Evolutionary conservation across 2,113 vertebrate species (phyloP), one percentile per base, ranked within the genome.

Genomic region (Poecile atricapillus): DNA sequence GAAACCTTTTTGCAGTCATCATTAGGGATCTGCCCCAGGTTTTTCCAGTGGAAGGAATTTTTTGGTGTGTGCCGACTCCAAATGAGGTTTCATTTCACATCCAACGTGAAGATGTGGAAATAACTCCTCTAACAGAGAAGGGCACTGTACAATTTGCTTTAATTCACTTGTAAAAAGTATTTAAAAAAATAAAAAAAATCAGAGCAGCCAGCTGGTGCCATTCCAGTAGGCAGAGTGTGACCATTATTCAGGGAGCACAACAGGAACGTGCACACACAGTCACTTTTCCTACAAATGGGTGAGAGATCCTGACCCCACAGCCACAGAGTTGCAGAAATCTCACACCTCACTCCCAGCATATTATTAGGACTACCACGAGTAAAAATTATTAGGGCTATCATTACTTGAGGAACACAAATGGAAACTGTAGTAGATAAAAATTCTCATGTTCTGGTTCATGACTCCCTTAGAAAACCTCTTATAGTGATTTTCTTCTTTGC

Each of bases 381-480:
- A 93, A 82, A 94, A 97, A 94, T 90, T 41, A 39, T 39, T 39
- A 39, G 39, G 39, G 39, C 39, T 39, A 63, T 31, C 86, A 65
- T 93, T 93, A 75, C 93, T 96, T 94, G 92, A 97, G 84, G 87
- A 96, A 93, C 74, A 79, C 43, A 47, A 35, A 44, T 94, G 90
- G 95, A 96, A 87, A 83, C 69, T 89, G 44, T 16, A 94, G 70
- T 81, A 94, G 78, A 86, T 94, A 93, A 96, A 95, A 95, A 89
- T 81, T 91, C 80, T 95, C 43, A 60, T 59, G 21, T 96, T 60
- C 73, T 83, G 4, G 17, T 82, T 80, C 67, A 31, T 58, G 67
- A 55, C 64, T 93, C 55, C 58, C 76, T 67, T 76, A 62, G 37
- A n/a, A n/a, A n/a, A n/a, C n/a, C 59, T 96, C 90, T 93, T 28